phyloP scores from a whole-genome alignment of 1,140 invertebrate species.

The Trachymyrmex septentrionalis region DNA sequence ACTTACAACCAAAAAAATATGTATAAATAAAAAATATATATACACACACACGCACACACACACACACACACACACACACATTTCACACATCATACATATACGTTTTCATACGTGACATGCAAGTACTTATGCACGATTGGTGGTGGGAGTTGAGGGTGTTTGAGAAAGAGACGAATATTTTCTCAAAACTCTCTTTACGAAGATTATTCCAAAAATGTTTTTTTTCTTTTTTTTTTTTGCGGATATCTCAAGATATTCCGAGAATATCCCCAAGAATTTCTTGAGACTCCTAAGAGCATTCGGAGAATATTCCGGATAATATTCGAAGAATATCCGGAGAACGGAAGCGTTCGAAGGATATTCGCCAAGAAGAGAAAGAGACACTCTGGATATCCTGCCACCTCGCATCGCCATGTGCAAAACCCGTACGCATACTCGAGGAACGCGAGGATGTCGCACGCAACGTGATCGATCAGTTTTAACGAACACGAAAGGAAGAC shows the following conservation, averaged over 20 bases:
- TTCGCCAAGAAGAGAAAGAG: neutral
- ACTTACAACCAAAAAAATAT: slow-evolving; percentile 77
- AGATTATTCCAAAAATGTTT: neutral
- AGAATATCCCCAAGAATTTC: neutral
- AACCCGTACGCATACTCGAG: slow-evolving; percentile 25
- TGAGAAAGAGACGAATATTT: neutral
- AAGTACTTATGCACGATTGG: neutral
- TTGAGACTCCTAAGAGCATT: neutral
- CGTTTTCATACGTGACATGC: neutral
- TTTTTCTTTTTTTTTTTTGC: neutral
- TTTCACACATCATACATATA: slow-evolving; percentile 19
- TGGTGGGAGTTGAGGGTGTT: neutral
- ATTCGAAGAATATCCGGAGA: neutral
- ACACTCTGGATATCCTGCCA: neutral
- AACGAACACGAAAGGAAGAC: slow-evolving; percentile 31
- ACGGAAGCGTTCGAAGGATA: neutral
- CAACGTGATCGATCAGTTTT: slow-evolving; percentile 10
- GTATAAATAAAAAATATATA: slow-evolving; percentile 72
- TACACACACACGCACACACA: slow-evolving; percentile 36
- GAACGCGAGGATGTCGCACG: slow-evolving; percentile 26
- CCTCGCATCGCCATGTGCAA: neutral
- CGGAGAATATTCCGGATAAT: neutral
- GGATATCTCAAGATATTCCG: neutral
- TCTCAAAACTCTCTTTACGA: neutral
- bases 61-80: slow-evolving; percentile 39